Evolutionary conservation across 2,797 vertebrate genomes (phyloP), one percentile per base, ranked within the genome.

Genomic region (Tinamus major): DNA sequence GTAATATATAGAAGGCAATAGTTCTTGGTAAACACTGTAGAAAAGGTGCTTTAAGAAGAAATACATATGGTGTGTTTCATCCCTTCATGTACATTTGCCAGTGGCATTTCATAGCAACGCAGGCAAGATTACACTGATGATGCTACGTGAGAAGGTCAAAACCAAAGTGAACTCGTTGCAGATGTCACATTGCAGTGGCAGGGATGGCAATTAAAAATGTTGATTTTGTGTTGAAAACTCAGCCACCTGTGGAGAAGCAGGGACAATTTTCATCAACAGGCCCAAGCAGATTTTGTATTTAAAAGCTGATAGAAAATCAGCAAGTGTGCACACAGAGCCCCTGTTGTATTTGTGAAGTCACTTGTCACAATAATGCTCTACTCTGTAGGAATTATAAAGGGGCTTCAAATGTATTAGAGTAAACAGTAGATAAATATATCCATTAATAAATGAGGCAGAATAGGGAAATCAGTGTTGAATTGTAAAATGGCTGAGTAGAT

Each of bases 1-100:
- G 3, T 24, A 44, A 17, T 0, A 0, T 31, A 10, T 19, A 39
- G 19, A 83, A 83, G 18, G 2, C 9, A 16, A 18, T 46, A 49
- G 2, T 23, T 39, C 56, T 35, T 49, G 46, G 24, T 26, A 58
- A 85, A 39, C 5, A 31, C 6, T 15, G 9, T 13, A 26, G 10
- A 33, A 56, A 51, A 85, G 31, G 5, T 51, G 19, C 13, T 83
- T 63, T 44, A 37, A 64, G 41, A 64, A 75, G 6, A 55, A 18
- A 58, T 21, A 9, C 46, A 39, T 33, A 29, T 7, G 29, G 31
- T 79, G 13, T 56, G 9, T 29, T 71, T 80, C 64, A 62, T 10
- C 23, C 10, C 7, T 72, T 58, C 58, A 44, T 4, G 16, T n/a
- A 51, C 13, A 15, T 39, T 23, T 17, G 10, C 20, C 10, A 72